Base-by-base conservation (phyloP, 2,888 invertebrate genomes). In the Tachina lurida region DNA sequence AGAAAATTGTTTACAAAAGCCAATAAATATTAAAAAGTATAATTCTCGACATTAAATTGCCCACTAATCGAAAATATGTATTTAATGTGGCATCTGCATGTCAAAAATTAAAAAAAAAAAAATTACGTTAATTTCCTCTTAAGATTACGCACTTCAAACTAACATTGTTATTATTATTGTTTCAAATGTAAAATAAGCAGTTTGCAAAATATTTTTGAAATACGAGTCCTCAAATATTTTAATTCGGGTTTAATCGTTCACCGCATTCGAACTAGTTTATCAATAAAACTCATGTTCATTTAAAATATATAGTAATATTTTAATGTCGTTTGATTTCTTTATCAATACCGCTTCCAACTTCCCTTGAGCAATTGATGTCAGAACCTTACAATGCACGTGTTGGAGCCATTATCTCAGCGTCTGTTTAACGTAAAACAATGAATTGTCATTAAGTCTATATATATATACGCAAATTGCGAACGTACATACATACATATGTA, bases 1-100 rank as follows among this genome's bases (percentile, higher is more conserved):
- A n/a, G 15, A 31, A 22, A 67, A 76, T 58, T 76, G 76, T 76
- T 76, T 76, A 76, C 47, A 39, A 76, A 67, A 76, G 8, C 10
- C 5, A 31, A 9, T 73, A 3, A 60, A 58, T 47, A 45, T 19
- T 63, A 39, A 43, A 63, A 52, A 5, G 10, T 67, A 54, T 41
- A 60, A 60, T 60, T 60, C 45, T 54, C 45, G 54, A 56, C 56
- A 54, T n/a, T 13, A 56, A 65, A 65, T 45, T 56, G 65, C n/a
- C 49, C 17, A 76, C 45, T 56, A 56, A 54, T 65, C 13, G 4
- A 12, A 17, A 45, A 54, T 22, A 65, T n/a, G n/a, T n/a, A n/a
- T 54, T 76, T 65, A 45, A 76, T 22, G 45, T 56, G 65, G 45
- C 56, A 65, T 54, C 41, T 54, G 39, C 17, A 76, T 76, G 45